Conservation (phyloP, 2,797 vertebrate species). For the Melanotaenia trifasciata region DNA sequence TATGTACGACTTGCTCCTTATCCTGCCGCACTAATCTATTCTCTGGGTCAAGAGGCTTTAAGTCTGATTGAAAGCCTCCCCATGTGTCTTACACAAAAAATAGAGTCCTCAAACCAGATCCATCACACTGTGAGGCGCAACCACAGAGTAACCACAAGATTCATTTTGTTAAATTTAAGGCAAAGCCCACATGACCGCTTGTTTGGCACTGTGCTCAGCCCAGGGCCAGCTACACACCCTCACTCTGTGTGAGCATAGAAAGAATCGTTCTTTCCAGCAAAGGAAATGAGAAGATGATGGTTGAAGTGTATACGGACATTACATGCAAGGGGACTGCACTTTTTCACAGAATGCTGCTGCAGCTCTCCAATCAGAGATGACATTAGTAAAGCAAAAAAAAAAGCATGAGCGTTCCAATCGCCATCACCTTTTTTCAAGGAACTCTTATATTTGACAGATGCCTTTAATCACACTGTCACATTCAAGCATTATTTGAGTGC, state of each 20-base stretch:
- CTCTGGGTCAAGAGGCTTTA: slow-evolving; percentile 52
- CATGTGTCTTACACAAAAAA: slow-evolving; percentile 19
- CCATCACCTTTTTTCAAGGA: slow-evolving; percentile 30
- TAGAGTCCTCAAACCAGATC: slow-evolving; percentile 49
- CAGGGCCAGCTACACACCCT: slow-evolving; percentile 62
- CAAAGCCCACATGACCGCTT: slow-evolving; percentile 57
- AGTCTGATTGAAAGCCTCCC: slow-evolving; percentile 47
- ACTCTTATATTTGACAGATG: slow-evolving; percentile 26
- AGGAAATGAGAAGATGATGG: slow-evolving; percentile 80
- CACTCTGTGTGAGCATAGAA: slow-evolving; percentile 52
- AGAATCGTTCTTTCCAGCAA: slow-evolving; percentile 74
- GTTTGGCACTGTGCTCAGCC: slow-evolving; percentile 47
- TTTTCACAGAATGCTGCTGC: slow-evolving; percentile 56
- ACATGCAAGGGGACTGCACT: slow-evolving; percentile 59
- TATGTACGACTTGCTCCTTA: slow-evolving; percentile 61
- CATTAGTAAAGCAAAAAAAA: slow-evolving; percentile 41
- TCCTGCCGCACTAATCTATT: slow-evolving; percentile 54
- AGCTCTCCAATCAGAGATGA: slow-evolving; percentile 45
- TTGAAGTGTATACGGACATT: slow-evolving; percentile 71
- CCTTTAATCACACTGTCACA: slow-evolving; percentile 42
- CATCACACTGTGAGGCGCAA: slow-evolving; percentile 36
- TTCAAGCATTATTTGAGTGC: slow-evolving; percentile 35
- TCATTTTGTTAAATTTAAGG: slow-evolving; percentile 51
- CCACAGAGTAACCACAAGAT: slow-evolving; percentile 60
- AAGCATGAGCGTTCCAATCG: slow-evolving; percentile 33